These are phyloP conservation scores for Canis aureus DNA, from an alignment of 2,113 vertebrate genomes.

Conservation along the genomic window DNA sequence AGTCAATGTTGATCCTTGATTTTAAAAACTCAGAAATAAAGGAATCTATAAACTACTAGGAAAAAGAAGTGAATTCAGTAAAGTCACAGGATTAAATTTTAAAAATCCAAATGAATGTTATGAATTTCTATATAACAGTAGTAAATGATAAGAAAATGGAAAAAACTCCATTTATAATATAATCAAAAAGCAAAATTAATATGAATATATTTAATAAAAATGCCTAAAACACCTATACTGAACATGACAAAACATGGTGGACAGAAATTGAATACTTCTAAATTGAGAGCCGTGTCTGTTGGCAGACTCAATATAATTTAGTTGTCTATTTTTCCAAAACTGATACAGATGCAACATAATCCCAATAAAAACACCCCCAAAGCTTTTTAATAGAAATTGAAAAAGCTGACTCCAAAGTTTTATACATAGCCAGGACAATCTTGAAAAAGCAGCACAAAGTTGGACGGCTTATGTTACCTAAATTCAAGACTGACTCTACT, in stretches of 20 bases:
- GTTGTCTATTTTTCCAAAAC: neutral
- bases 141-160: neutral
- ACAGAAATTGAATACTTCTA: neutral
- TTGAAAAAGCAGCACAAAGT: neutral
- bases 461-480: neutral
- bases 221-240: neutral
- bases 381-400: neutral
- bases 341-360: neutral
- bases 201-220: neutral
- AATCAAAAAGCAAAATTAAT: slow-evolving; percentile 6
- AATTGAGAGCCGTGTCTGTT: neutral
- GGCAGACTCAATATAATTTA: neutral
- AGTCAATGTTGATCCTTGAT: neutral
- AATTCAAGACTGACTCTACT: neutral
- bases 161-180: neutral
- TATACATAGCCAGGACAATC: neutral
- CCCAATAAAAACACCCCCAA: neutral
- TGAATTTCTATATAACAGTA: neutral
- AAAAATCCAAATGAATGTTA: neutral
- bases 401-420: neutral
- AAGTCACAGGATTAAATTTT: neutral
- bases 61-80: neutral
- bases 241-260: neutral
- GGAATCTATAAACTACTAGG: neutral
- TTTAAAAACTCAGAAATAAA: neutral